Percentiles rank a stretch among this genome's conserved stretches.
These are phyloP conservation scores for Ceraclea dissimilis DNA, from an alignment of 2,888 invertebrate species.

Conservation along the genomic window DNA sequence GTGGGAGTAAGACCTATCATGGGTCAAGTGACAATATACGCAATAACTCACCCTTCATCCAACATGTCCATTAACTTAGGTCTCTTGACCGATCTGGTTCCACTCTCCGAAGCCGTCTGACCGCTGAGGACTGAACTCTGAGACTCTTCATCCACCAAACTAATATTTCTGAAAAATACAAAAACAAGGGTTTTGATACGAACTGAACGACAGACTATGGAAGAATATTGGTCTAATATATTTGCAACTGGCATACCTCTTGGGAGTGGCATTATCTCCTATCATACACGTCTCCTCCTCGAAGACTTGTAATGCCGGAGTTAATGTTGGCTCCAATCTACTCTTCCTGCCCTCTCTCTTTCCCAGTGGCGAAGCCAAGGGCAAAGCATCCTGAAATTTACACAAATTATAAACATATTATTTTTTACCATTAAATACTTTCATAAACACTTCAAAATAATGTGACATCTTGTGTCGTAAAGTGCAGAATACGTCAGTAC, in stretches of 20 bases:
- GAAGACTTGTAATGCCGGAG: slow-evolving; percentile 51
- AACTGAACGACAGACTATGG: too few species aligned
- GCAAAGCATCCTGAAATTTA: slow-evolving; percentile 22
- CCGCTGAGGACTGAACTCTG: slow-evolving; percentile 77
- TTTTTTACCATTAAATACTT: not conserved
- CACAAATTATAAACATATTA: not conserved
- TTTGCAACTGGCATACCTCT: slow-evolving; percentile 37
- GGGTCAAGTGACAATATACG: too few species aligned
- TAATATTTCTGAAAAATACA: slow-evolving; percentile 35
- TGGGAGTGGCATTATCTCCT: slow-evolving; percentile 53
- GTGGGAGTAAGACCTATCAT: too few species aligned
- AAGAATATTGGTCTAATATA: too few species aligned
- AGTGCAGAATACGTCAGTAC: too few species aligned
- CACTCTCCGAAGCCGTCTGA: slow-evolving; percentile 56
- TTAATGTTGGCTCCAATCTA: slow-evolving; percentile 35
- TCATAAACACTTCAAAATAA: too few species aligned
- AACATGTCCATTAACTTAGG: slow-evolving; percentile 30
- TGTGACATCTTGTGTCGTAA: too few species aligned
- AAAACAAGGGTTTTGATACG: too few species aligned
- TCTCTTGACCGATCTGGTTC: slow-evolving; percentile 41
- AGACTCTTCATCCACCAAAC: slow-evolving; percentile 65
- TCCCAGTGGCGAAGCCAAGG: slow-evolving; percentile 8
- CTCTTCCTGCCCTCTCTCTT: slow-evolving; percentile 23
- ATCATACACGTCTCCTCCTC: slow-evolving; percentile 73
- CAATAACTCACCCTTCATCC: slow-evolving; percentile 35